Conservation (phyloP, 2,888 invertebrate species). For the Bhutanitis thaidina region DNA sequence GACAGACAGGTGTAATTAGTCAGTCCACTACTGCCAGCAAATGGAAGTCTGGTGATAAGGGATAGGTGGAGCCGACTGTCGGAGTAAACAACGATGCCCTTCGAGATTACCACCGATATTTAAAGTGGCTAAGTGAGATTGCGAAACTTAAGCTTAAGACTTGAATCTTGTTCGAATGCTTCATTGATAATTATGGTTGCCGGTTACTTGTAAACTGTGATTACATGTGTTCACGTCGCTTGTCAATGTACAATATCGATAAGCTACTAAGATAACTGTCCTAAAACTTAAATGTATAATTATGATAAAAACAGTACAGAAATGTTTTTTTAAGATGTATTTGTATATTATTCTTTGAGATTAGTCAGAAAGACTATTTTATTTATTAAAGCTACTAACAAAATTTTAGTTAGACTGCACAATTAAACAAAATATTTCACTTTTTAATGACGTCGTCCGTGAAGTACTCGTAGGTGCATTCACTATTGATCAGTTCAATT, state of each 20-base stretch:
- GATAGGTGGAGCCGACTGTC: slow-evolving; percentile 24
- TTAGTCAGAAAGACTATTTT: too few species aligned
- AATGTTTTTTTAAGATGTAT: too few species aligned
- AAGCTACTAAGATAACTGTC: neutral
- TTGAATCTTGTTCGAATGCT: slow-evolving; percentile 14
- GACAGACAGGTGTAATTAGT: slow-evolving; percentile 49
- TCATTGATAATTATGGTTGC: slow-evolving; percentile 15
- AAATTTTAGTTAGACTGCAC: too few species aligned
- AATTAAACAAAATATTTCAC: too few species aligned
- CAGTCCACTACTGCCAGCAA: slow-evolving; percentile 31
- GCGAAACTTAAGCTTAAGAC: slow-evolving; percentile 37
- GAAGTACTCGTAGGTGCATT: too few species aligned
- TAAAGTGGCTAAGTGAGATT: slow-evolving; percentile 52
- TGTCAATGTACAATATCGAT: slow-evolving; percentile 5
- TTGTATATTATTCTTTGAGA: too few species aligned
- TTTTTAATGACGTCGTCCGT: too few species aligned
- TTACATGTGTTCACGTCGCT: slow-evolving; percentile 3
- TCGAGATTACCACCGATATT: slow-evolving; percentile 46
- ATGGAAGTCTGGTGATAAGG: slow-evolving; percentile 25
- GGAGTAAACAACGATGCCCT: slow-evolving; percentile 64
- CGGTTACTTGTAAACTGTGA: slow-evolving; percentile 2
- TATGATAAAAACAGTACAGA: too few species aligned
- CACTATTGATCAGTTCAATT: too few species aligned
- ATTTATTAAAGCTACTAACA: too few species aligned
- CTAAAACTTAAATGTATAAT: neutral